A percentile compares a stretch with the other conserved stretches of the same genome.
These are phyloP conservation scores for Jaculus jaculus DNA, from an alignment of 2,113 vertebrate species.

Conservation along the genomic window DNA sequence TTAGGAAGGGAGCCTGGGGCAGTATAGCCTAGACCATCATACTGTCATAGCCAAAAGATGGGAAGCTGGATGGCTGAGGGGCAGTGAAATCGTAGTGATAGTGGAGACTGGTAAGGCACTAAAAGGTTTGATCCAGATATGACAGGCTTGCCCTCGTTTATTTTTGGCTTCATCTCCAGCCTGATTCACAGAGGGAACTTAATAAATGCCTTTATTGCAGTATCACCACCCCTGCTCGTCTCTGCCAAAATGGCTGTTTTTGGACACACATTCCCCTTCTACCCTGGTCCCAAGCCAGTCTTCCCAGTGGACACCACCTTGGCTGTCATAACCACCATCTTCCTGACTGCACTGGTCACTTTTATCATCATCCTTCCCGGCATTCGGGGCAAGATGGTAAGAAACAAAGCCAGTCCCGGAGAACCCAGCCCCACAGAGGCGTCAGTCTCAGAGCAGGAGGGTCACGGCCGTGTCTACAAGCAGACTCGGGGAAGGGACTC, in stretches of 20 bases:
- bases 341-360: conserved; percentile 83
- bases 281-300: conserved; percentile 85
- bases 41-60: not conserved
- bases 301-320: conserved; percentile 88
- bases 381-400: conserved; percentile 92
- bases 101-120: not conserved
- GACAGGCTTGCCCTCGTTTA: not conserved
- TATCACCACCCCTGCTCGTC: fast-evolving
- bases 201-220: not conserved
- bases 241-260: conserved; percentile 65
- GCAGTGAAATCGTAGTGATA: not conserved
- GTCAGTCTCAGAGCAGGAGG: not conserved
- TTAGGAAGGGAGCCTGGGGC: not conserved
- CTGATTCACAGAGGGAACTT: not conserved
- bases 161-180: not conserved
- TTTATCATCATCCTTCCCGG: conserved; percentile 92
- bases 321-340: conserved; percentile 88
- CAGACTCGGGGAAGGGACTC: not conserved
- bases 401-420: conserved; percentile 37
- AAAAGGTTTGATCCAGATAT: not conserved
- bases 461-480: not conserved
- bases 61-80: not conserved
- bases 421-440: not conserved
- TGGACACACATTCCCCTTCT: conserved; percentile 90
- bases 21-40: not conserved